A percentile compares a stretch with the other conserved stretches of the same genome.
Conservation (phyloP, 2,888 invertebrate genomes). For the Hydriomena furcata region DNA sequence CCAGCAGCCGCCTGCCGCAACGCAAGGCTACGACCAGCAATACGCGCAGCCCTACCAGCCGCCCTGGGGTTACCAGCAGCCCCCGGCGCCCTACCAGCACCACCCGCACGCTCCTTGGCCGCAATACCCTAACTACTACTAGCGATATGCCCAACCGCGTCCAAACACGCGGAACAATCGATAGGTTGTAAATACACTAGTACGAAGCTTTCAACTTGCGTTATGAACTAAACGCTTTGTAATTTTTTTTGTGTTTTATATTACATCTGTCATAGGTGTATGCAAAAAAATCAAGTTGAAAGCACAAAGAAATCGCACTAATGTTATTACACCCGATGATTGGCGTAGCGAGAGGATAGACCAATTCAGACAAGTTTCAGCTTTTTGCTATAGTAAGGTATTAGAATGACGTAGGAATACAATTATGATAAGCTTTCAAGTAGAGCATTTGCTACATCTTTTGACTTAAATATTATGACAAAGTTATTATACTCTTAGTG, state of each 20-base stretch:
- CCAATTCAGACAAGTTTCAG: not conserved
- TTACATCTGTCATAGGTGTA: not conserved
- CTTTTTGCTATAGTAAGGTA: slow-evolving; percentile 2
- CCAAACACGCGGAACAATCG: slow-evolving; percentile 6
- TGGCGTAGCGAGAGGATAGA: not conserved
- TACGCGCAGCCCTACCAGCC: slow-evolving; percentile 76
- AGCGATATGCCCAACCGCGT: slow-evolving; percentile 30
- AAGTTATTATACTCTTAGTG: not conserved
- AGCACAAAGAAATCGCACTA: not conserved
- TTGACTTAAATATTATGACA: slow-evolving; percentile 9
- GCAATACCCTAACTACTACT: slow-evolving; percentile 79
- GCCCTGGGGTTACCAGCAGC: slow-evolving; percentile 79
- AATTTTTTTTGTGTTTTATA: too few relatives aligned
- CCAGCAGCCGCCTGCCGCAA: slow-evolving; percentile 56
- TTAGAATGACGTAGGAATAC: slow-evolving; percentile 14
- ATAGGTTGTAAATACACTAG: not conserved
- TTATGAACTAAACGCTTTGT: too few relatives aligned
- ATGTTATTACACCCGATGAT: not conserved
- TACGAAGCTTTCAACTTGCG: not conserved
- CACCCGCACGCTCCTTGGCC: slow-evolving; percentile 73
- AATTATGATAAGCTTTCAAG: slow-evolving; percentile 8
- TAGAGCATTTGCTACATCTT: slow-evolving; percentile 10
- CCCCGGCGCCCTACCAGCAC: slow-evolving; percentile 75
- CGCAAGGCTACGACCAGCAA: slow-evolving; percentile 69
- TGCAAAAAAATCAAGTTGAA: not conserved